Evolutionary conservation across 2,888 invertebrate species (phyloP).

Genomic region (Chrysotoxum bicinctum): DNA sequence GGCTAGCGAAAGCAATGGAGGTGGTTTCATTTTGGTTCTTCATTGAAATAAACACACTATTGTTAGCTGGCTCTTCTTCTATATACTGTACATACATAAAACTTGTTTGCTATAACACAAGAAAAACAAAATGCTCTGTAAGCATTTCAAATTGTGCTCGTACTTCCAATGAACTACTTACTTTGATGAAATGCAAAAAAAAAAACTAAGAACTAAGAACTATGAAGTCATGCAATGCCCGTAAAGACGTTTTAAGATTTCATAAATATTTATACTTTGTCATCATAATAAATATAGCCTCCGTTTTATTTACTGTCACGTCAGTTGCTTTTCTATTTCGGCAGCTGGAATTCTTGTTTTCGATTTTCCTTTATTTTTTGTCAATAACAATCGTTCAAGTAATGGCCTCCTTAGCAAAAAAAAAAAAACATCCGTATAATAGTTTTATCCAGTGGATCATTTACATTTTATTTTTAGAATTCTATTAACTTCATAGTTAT

Average conservation of each 20-base stretch:
- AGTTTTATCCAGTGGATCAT: neutral
- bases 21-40: slow-evolving; percentile 8
- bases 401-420: neutral
- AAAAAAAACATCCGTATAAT: neutral
- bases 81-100: neutral
- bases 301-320: slow-evolving; percentile 21
- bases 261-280: slow-evolving; percentile 34
- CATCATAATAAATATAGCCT: slow-evolving; percentile 14
- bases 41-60: slow-evolving; percentile 27
- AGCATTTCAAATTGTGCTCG: neutral
- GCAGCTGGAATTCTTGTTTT: slow-evolving; percentile 2
- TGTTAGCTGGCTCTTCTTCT: neutral
- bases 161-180: slow-evolving; percentile 12
- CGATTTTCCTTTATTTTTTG: neutral
- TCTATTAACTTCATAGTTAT: neutral
- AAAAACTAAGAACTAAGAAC: neutral
- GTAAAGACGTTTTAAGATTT: slow-evolving; percentile 27
- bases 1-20: neutral
- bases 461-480: slow-evolving; percentile 4
- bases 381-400: neutral
- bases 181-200: slow-evolving; percentile 15
- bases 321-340: slow-evolving; percentile 15
- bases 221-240: slow-evolving; percentile 28
- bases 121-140: neutral
- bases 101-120: neutral